Evolutionary conservation across 2,888 invertebrate genomes (phyloP).

Genomic region (Pollenia labialis): DNA sequence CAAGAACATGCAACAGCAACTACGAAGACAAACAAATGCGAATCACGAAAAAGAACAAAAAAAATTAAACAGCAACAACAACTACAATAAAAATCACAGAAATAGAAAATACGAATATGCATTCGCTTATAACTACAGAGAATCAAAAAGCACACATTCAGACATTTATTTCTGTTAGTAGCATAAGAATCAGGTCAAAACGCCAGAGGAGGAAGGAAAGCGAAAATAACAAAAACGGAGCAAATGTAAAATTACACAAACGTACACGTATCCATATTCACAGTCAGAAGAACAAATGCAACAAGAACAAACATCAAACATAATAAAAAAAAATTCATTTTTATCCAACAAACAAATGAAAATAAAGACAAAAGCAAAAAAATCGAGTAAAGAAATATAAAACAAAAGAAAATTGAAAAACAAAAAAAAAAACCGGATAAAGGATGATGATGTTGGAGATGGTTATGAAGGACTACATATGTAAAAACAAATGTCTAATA

Average conservation of each 20-base stretch:
- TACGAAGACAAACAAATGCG: conserved; percentile 28
- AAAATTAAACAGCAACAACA: conserved; percentile 13
- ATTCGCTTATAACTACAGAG: not conserved
- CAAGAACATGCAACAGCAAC: conserved; percentile 30
- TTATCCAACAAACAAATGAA: conserved; percentile 46
- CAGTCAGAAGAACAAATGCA: conserved; percentile 9
- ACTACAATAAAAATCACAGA: conserved; percentile 26
- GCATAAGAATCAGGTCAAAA: conserved; percentile 69
- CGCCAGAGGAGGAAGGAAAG: conserved; percentile 63
- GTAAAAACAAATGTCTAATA: too few species aligned
- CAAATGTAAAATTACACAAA: conserved; percentile 49
- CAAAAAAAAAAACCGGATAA: not conserved
- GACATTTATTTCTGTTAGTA: conserved; percentile 29
- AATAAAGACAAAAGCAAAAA: conserved; percentile 37
- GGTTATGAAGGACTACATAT: not conserved
- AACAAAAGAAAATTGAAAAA: conserved; percentile 28
- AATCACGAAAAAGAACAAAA: conserved; percentile 15
- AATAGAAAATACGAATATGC: conserved; percentile 54
- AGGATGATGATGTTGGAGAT: not conserved
- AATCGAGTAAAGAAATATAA: not conserved
- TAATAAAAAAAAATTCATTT: conserved; percentile 42
- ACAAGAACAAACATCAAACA: conserved; percentile 51
- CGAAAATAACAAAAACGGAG: conserved; percentile 55
- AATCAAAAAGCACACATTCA: not conserved
- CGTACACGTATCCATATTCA: not conserved